These are phyloP conservation scores for Pararge aegeria DNA, from an alignment of 1,140 invertebrate genomes.

Conservation along the genomic window DNA sequence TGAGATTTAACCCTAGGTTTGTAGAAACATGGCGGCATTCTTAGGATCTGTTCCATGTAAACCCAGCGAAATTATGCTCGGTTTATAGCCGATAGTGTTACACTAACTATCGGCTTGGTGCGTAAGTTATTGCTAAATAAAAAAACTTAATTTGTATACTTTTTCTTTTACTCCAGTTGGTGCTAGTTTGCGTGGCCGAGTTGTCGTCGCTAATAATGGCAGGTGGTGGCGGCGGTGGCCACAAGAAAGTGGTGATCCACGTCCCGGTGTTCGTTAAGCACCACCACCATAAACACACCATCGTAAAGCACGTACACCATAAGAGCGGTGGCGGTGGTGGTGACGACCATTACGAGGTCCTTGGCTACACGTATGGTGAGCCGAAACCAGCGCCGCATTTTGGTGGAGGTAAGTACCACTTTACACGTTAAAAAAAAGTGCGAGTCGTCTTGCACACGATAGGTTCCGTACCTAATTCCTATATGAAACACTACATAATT, in stretches of 20 bases:
- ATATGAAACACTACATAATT: too few species aligned
- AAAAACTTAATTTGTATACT: not conserved
- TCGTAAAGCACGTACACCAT: conserved; percentile 80
- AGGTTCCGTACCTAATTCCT: too few species aligned
- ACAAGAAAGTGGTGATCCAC: conserved; percentile 82
- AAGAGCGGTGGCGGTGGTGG: conserved; percentile 75
- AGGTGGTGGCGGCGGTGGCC: conserved; percentile 68
- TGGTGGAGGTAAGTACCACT: conserved; percentile 50
- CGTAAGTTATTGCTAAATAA: not conserved
- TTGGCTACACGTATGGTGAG: conserved; percentile 74
- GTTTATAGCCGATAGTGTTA: too few species aligned
- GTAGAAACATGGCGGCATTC: too few species aligned
- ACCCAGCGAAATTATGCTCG: too few species aligned
- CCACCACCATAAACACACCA: conserved; percentile 82
- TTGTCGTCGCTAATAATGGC: conserved; percentile 46
- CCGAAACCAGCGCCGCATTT: conserved; percentile 65
- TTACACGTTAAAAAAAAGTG: too few species aligned
- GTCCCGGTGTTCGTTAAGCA: conserved; percentile 81
- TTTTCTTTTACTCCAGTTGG: conserved; percentile 43
- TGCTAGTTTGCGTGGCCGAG: conserved; percentile 48
- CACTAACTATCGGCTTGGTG: too few species aligned
- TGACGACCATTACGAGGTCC: conserved; percentile 74
- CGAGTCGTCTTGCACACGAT: too few species aligned
- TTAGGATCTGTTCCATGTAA: too few species aligned
- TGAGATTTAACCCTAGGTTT: too few species aligned